Conservation (phyloP, 2,797 vertebrate genomes). For the Enoplosus armatus region DNA sequence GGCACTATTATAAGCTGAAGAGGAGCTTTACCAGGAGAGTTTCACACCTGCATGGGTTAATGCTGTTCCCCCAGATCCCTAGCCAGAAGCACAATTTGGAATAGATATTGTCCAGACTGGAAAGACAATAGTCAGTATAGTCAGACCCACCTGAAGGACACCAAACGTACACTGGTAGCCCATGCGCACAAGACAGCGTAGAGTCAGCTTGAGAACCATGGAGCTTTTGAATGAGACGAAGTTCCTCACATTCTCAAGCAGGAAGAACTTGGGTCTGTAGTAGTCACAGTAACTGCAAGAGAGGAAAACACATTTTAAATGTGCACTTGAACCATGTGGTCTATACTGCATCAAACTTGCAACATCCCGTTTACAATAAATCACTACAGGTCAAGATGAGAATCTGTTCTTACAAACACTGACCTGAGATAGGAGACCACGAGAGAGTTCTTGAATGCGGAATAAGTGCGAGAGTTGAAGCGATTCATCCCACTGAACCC, state of each 20-base stretch:
- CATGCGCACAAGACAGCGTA: constrained; percentile 97
- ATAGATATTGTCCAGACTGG: no score
- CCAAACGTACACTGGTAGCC: constrained; percentile 99
- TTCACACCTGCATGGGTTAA: not conserved
- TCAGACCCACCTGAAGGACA: constrained; percentile 90
- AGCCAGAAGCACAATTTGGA: not conserved
- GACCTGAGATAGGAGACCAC: constrained; percentile 99
- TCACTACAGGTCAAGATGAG: not conserved
- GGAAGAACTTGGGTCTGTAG: constrained; percentile 95
- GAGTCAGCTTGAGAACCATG: constrained; percentile 96
- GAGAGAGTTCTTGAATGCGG: constrained; percentile 97
- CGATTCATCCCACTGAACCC: constrained; percentile 99
- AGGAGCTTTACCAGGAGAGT: not conserved
- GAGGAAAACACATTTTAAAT: not conserved
- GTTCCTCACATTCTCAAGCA: constrained; percentile 96
- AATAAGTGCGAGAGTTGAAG: constrained; percentile 98
- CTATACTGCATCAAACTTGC: not conserved
- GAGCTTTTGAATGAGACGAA: constrained; percentile 98
- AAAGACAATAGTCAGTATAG: not conserved
- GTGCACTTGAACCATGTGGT: not conserved
- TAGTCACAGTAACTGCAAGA: constrained; percentile 95
- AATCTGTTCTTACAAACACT: not conserved
- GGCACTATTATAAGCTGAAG: no score
- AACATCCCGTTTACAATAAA: not conserved
- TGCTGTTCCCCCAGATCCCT: not conserved